Evolutionary conservation across 2,888 invertebrate genomes (phyloP), one percentile per base, ranked within the genome.

Genomic region (Coleophora deauratella): DNA sequence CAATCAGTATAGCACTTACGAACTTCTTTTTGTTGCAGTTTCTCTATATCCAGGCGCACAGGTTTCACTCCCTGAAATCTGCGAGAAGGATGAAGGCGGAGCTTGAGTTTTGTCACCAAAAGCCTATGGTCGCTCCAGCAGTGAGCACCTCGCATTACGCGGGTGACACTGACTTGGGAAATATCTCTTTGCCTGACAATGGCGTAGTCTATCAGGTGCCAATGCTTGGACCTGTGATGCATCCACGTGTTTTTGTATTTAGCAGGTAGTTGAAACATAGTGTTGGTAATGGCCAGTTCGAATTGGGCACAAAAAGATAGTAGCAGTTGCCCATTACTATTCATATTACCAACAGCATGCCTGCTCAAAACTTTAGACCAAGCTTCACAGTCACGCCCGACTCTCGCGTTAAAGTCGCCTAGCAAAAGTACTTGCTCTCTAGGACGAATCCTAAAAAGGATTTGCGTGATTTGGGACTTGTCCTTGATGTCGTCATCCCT

Each of bases 191-290:
- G 49, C 52, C n/a, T n/a, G n/a, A n/a, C n/a, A n/a, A n/a, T n/a
- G n/a, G n/a, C n/a, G n/a, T n/a, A n/a, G n/a, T n/a, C 51, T 1
- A 54, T 47, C 4, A 56, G 33, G 33, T 55, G 55, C 52, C 54
- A 55, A 34, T 58, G 54, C 30, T 48, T 50, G 3, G 57, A 59
- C 27, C 55, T 38, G 4, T 55, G 56, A 15, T 61, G 54, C 58
- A 56, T 57, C 54, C 55, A 57, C 0, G 55, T 53, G 0, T 43
- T 50, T n/a, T 60, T 58, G 15, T 54, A n/a, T 34, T 57, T 59
- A 0, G 41, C 47, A 0, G 50, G 33, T 2, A 59, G 47, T 40
- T 54, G 36, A 15, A 58, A 59, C 44, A 56, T 38, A 0, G 53
- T 57, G 38, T 55, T 57, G 0, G 52, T 50, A 0, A 60, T 46